Evolutionary conservation across 2,888 invertebrate genomes (phyloP).

Genomic region (Drosophila borborema): DNA sequence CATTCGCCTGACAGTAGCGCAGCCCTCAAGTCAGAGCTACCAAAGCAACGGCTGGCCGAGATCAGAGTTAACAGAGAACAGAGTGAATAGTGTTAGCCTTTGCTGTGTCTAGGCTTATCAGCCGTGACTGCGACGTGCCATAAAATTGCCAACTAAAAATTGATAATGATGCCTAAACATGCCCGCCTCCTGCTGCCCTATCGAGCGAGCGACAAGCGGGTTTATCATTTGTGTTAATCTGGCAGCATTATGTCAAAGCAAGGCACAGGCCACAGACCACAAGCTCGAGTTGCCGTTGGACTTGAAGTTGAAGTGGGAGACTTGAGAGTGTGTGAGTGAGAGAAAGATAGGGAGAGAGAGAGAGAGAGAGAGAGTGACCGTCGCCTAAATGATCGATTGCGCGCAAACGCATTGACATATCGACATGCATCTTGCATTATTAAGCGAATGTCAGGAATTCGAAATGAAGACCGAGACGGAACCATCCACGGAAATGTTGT

Average conservation of each 20-base stretch:
- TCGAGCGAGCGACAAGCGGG: constrained; percentile 1
- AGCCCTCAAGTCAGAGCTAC: constrained; percentile 36
- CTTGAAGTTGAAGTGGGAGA: not conserved
- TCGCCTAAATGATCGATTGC: constrained; percentile 83
- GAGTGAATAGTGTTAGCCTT: not conserved
- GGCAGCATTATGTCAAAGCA: constrained; percentile 84
- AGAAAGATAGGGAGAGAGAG: not conserved
- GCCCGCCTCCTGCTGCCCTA: not conserved
- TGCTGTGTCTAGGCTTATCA: constrained; percentile 49
- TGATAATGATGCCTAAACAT: constrained; percentile 39
- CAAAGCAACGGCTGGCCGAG: constrained; percentile 3
- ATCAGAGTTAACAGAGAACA: not conserved
- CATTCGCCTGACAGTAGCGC: constrained; percentile 66
- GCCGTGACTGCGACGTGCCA: constrained; percentile 73
- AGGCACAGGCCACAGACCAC: constrained; percentile 68
- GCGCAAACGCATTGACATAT: constrained; percentile 84
- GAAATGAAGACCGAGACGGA: constrained; percentile 79
- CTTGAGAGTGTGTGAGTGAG: not conserved
- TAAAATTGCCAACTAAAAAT: constrained; percentile 67
- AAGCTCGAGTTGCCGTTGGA: not conserved
- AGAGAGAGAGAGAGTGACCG: not conserved
- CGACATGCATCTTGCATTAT: constrained; percentile 82
- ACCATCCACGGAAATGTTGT: constrained; percentile 65
- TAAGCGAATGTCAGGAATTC: constrained; percentile 78
- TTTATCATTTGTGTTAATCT: constrained; percentile 84